Percentiles rank a stretch among this genome's conserved stretches.
Evolutionary conservation across 2,888 invertebrate species (phyloP).

Genomic region (Eulithis testata): DNA sequence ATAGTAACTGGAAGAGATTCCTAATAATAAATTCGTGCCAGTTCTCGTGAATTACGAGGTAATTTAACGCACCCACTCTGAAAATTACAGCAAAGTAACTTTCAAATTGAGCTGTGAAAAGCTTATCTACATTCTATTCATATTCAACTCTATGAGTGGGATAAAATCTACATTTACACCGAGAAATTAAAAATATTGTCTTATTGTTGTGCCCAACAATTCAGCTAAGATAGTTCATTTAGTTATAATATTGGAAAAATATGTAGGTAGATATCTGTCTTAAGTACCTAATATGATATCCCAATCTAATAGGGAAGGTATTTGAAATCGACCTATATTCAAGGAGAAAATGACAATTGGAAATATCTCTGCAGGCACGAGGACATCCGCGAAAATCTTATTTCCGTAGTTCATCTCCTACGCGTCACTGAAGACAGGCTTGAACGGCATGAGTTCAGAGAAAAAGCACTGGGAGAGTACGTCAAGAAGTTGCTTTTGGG

Average conservation of each 20-base stretch:
- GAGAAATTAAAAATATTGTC: too few relatives aligned
- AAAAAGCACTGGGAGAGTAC: conserved; percentile 91
- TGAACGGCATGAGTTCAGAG: conserved; percentile 93
- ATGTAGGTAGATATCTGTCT: too few relatives aligned
- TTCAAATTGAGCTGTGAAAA: background rate
- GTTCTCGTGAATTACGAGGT: conserved; percentile 50
- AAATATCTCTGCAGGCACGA: conserved; percentile 80
- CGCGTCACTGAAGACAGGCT: conserved; percentile 92
- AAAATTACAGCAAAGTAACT: background rate
- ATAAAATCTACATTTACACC: too few relatives aligned
- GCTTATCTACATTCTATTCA: too few relatives aligned
- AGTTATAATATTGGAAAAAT: too few relatives aligned
- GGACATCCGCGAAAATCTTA: conserved; percentile 91
- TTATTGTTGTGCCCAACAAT: too few relatives aligned
- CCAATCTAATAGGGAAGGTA: too few relatives aligned
- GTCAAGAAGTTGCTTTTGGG: conserved; percentile 89
- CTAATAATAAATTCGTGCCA: conserved; percentile 55
- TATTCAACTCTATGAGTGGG: too few relatives aligned
- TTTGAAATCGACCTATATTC: too few relatives aligned
- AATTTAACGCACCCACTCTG: conserved; percentile 35
- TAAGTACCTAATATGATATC: too few relatives aligned
- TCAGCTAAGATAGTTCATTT: too few relatives aligned
- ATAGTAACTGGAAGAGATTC: conserved; percentile 50
- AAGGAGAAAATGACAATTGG: too few relatives aligned
- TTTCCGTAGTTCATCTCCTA: conserved; percentile 92